These are phyloP conservation scores for Listronotus oregonensis DNA, from an alignment of 1,140 invertebrate genomes.

Conservation along the genomic window DNA sequence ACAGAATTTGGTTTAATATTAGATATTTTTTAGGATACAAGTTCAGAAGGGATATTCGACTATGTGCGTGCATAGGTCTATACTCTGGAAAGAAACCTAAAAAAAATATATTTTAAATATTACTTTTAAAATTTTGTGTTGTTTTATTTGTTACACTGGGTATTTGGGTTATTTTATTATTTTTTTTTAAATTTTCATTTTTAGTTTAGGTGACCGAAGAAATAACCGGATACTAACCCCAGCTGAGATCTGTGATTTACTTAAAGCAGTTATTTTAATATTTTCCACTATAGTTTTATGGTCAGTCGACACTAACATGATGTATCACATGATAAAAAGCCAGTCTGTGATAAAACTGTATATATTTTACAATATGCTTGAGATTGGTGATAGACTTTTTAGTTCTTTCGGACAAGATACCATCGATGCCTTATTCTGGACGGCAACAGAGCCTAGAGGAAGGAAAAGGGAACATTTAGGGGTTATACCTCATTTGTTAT, in stretches of 20 bases:
- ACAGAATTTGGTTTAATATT: too few relatives aligned
- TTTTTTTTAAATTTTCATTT: slow-evolving; percentile 29
- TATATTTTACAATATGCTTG: slow-evolving; percentile 99
- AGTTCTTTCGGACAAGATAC: slow-evolving; percentile 98
- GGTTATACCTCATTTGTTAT: slow-evolving; percentile 83
- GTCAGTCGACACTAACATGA: slow-evolving; percentile 95
- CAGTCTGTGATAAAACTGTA: slow-evolving; percentile 99
- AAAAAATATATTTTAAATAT: too few relatives aligned
- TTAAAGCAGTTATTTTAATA: slow-evolving; percentile 90
- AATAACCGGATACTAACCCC: slow-evolving; percentile 68
- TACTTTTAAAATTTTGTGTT: too few relatives aligned
- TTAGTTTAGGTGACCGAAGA: slow-evolving; percentile 33
- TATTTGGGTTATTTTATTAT: too few relatives aligned
- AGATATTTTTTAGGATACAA: too few relatives aligned
- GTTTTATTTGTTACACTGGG: too few relatives aligned
- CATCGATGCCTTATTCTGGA: slow-evolving; percentile 97
- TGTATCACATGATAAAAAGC: slow-evolving; percentile 98
- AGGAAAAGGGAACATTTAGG: slow-evolving; percentile 84
- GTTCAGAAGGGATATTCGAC: too few relatives aligned
- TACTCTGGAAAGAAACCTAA: too few relatives aligned
- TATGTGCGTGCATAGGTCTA: too few relatives aligned
- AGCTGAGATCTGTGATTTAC: slow-evolving; percentile 94
- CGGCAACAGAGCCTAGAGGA: slow-evolving; percentile 89
- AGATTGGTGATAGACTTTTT: slow-evolving; percentile 94
- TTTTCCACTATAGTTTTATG: slow-evolving; percentile 83